Percentiles rank a stretch among this genome's conserved stretches.
phyloP scores from a whole-genome alignment of 2,113 vertebrate species.

The Chloropsis hardwickii region DNA sequence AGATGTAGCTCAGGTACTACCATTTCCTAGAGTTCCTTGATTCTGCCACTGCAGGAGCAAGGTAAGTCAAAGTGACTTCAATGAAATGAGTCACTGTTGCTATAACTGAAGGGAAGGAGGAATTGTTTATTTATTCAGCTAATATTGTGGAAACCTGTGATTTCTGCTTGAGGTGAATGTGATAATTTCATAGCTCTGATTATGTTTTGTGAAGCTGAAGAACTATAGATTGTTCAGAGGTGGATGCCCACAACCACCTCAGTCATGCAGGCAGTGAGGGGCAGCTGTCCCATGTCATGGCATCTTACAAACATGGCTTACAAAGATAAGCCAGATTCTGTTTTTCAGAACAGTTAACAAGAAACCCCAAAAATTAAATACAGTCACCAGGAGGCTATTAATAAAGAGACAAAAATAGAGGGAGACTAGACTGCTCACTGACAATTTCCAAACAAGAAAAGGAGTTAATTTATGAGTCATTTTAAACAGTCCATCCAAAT shows the following conservation, averaged over 20 bases:
- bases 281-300: not conserved
- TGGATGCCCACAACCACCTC: not conserved
- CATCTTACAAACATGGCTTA: not conserved
- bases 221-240: not conserved
- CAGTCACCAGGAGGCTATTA: not conserved
- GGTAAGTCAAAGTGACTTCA: not conserved
- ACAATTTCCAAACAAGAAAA: not conserved
- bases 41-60: not conserved
- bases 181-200: not conserved
- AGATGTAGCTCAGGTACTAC: not conserved
- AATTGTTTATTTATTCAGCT: not conserved
- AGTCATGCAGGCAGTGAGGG: not conserved
- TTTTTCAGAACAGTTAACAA: not conserved
- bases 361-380: not conserved
- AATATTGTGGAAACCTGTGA: not conserved
- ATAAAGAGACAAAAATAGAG: constrained; percentile 3
- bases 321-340: not conserved
- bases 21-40: not conserved
- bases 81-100: not conserved
- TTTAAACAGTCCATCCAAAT: not conserved
- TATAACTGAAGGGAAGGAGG: not conserved
- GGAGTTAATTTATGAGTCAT: not conserved
- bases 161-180: not conserved
- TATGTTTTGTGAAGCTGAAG: not conserved
- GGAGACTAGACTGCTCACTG: not conserved